Evolutionary conservation across 2,113 vertebrate genomes (phyloP), one percentile per base, ranked within the genome.

Genomic region (Amphiprion percula): DNA sequence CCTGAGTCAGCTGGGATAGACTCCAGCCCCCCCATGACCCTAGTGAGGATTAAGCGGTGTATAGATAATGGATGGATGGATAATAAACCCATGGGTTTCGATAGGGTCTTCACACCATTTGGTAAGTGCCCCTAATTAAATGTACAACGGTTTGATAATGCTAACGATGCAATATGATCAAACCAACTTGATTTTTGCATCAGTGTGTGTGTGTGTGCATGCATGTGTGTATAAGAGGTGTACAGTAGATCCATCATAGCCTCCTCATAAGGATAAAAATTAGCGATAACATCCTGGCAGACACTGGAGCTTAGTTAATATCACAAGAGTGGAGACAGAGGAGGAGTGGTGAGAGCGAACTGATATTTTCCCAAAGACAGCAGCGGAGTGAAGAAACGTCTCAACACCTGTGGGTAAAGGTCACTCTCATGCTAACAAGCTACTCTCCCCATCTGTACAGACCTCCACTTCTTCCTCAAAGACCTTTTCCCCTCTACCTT

Each of bases 371-470:
- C 70, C 49, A 71, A 68, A 78, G 74, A 64, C 68, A 23, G 74
- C 67, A 75, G 81, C 76, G 68, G 50, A 70, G 65, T 77, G 69
- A 85, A 69, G 76, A 76, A 86, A 88, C 70, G 59, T 71, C 80
- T 82, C 74, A 89, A 72, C 91, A 92, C 90, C 90, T 93, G 88
- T 68, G 64, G 47, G 47, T 30, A 90, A 92, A 94, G 91, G 92
- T 94, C 91, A 87, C 65, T 70, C 82, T 86, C 80, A 77, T 56
- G 30, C 74, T 61, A 77, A 70, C 75, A 70, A 83, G 65, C 33
- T 3, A 10, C 66, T 68, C 82, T 74, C 47, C 65, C n/a, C 62
- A 15, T 53, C 49, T 5, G 46, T 70, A 89, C 74, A 85, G 77
- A 72, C 52, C 58, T 50, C 61, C 26, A 1, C 77, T 78, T 88